Evolutionary conservation across 1,140 invertebrate genomes (phyloP), one percentile per base, ranked within the genome.

Genomic region (Drosophila carrolli): DNA sequence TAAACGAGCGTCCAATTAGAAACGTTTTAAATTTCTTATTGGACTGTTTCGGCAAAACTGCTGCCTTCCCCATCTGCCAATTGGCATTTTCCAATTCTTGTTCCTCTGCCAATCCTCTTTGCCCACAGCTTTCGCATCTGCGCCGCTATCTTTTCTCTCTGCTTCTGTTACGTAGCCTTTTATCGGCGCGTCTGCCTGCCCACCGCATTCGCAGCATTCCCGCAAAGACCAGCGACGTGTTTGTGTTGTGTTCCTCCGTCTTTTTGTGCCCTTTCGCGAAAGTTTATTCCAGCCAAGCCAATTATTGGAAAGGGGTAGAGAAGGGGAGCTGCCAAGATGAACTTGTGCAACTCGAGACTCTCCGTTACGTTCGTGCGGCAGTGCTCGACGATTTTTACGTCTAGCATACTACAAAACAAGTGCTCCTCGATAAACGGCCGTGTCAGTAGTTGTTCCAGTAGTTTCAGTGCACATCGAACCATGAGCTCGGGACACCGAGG

Each of bases 331-430:
- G n/a, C 38, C 37, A 65, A 67, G 11, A 89, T 88, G 84, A 81
- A 55, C 53, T 32, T 89, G 63, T 89, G 84, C 84, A 88, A 77
- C 70, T 89, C 80, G 43, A 84, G 84, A 89, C 70, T 80, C 62
- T 78, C 63, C 35, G 61, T 89, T 53, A 84, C 81, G 46, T 62
- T 89, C 23, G 48, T 78, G 32, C 85, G 85, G 35, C 84, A 90
- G 81, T 79, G 88, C 55, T 66, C 84, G 35, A 78, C 80, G 81
- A 78, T 84, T 50, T 81, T 89, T 56, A 81, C 76, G 77, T 89
- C 72, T 51, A 32, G 57, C 50, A 68, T 60, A 54, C 47, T 38
- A 51, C 48, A 66, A 68, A 54, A 50, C 43, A 72, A 51, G 13
- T 55, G 48, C 41, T 51, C 58, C 7, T 57, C 65, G 23, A 68